Conservation (phyloP, 2,888 invertebrate genomes). For the Odontocolon sp. region DNA sequence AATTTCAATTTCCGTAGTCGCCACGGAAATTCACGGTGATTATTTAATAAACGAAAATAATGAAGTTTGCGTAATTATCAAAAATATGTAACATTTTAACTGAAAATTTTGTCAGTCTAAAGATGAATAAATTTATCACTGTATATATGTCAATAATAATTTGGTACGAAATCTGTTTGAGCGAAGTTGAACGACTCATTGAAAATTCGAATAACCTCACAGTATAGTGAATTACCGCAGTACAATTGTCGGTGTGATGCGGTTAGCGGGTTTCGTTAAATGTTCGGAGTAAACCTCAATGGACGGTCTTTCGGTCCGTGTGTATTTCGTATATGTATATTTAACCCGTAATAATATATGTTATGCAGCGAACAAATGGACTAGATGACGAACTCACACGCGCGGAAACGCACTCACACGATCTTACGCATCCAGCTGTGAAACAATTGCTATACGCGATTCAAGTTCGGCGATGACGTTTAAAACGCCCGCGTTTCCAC, state of each 20-base stretch:
- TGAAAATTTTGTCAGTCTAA: background rate
- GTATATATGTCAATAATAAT: no score
- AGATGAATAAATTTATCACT: background rate
- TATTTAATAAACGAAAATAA: no score
- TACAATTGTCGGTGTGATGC: background rate
- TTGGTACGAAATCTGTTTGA: background rate
- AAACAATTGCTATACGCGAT: no score
- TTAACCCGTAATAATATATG: background rate
- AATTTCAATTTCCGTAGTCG: no score
- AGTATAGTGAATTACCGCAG: background rate
- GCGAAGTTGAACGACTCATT: background rate
- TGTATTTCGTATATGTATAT: background rate
- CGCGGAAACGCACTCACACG: slow-evolving; percentile 3
- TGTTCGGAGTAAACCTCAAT: background rate
- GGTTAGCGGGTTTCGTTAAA: background rate
- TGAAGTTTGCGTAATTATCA: no score
- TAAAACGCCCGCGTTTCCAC: background rate
- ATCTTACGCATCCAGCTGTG: background rate
- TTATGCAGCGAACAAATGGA: slow-evolving; percentile 6
- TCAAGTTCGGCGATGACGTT: slow-evolving; percentile 18
- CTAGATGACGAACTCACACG: slow-evolving; percentile 5
- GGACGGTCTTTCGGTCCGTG: background rate
- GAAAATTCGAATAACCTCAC: background rate
- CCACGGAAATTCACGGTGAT: no score
- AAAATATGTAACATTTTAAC: no score